A percentile compares a stretch with the other conserved stretches of the same genome.
These are phyloP conservation scores for Cinara cedri DNA, from an alignment of 2,888 invertebrate species.

Conservation along the genomic window DNA sequence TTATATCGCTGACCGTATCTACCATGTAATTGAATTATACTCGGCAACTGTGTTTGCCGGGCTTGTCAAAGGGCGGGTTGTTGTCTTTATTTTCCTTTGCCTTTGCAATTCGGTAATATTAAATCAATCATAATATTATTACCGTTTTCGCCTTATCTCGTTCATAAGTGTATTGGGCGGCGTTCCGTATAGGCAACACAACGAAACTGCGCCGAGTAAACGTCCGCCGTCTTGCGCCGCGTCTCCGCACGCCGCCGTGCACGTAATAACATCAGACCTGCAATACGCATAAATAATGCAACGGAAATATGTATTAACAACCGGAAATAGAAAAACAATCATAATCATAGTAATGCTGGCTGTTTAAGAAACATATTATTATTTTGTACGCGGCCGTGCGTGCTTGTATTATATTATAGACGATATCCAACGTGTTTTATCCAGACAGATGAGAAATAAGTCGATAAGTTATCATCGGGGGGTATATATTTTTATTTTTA, in stretches of 20 bases:
- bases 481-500: too few relatives aligned
- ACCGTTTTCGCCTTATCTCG: constrained; percentile 54
- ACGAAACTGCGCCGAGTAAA: not conserved
- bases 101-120: constrained; percentile 51
- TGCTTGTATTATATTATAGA: too few relatives aligned
- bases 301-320: too few relatives aligned
- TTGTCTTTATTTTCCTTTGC: constrained; percentile 54
- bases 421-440: too few relatives aligned
- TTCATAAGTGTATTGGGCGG: constrained; percentile 47
- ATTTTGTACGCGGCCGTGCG: too few relatives aligned
- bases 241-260: not conserved
- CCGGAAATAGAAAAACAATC: too few relatives aligned
- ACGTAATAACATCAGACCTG: too few relatives aligned
- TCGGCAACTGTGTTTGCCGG: constrained; percentile 41
- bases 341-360: too few relatives aligned
- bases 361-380: too few relatives aligned
- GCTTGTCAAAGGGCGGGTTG: constrained; percentile 53
- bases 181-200: constrained; percentile 44
- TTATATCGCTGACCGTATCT: constrained; percentile 53
- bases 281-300: too few relatives aligned
- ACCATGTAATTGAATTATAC: constrained; percentile 55
- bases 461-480: too few relatives aligned
- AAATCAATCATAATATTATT: constrained; percentile 56
- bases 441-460: too few relatives aligned
- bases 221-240: not conserved